Percentiles rank a stretch among this genome's conserved stretches.
Conservation (phyloP, 1,140 invertebrate genomes). For the Thalassaphorura encarpata region DNA sequence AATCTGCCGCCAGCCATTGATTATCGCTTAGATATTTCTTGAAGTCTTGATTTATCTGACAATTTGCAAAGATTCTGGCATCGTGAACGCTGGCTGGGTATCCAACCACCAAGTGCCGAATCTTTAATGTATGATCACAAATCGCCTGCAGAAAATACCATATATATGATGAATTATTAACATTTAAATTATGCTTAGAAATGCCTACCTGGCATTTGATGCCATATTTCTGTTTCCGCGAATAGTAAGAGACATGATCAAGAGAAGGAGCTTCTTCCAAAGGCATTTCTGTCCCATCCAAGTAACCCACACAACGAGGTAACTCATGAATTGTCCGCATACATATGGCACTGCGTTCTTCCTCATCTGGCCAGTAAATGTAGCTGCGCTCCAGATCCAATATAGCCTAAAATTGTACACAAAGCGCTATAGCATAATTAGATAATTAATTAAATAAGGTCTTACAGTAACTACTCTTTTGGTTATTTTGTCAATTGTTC, state of each 20-base stretch:
- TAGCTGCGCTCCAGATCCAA: not conserved
- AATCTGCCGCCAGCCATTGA: slow-evolving; percentile 18
- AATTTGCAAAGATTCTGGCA: slow-evolving; percentile 16
- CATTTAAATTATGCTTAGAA: not conserved
- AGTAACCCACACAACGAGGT: slow-evolving; percentile 13
- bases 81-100: slow-evolving; percentile 20
- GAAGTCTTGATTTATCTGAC: not conserved
- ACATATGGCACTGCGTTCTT: not conserved
- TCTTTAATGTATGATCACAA: slow-evolving; percentile 10
- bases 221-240: slow-evolving; percentile 13
- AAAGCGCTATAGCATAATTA: not conserved
- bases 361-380: slow-evolving; percentile 4
- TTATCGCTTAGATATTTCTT: not conserved
- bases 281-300: slow-evolving; percentile 16
- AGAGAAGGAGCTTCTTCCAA: slow-evolving; percentile 8
- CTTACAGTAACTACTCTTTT: slow-evolving; percentile 4
- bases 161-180: not conserved
- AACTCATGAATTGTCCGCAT: not conserved
- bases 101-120: slow-evolving; percentile 12
- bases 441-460: not conserved
- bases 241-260: slow-evolving; percentile 15
- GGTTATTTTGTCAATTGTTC: slow-evolving; percentile 2
- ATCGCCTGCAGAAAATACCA: slow-evolving; percentile 1
- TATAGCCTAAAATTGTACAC: slow-evolving; percentile 1
- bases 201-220: slow-evolving; percentile 12